These are phyloP conservation scores for Homalodisca vitripennis DNA, from an alignment of 1,140 invertebrate species.

Conservation along the genomic window DNA sequence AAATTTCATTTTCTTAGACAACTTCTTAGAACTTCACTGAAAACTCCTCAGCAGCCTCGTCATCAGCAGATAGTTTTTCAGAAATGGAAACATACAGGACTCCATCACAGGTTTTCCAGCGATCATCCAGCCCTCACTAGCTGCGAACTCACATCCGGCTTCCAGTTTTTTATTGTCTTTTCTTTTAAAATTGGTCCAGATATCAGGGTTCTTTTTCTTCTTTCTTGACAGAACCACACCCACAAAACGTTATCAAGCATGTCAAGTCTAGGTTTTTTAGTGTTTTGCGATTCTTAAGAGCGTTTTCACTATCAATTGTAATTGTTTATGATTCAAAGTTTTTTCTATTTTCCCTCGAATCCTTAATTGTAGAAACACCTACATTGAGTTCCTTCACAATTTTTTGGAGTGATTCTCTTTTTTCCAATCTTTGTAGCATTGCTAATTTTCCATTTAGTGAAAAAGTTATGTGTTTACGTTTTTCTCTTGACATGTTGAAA, in stretches of 20 bases:
- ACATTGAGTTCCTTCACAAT: not conserved
- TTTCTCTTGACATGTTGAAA: not conserved
- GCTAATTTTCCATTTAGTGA: not conserved
- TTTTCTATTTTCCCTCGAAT: too few species aligned
- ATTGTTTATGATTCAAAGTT: too few species aligned
- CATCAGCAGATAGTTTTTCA: constrained; percentile 12
- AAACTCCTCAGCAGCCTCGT: not conserved
- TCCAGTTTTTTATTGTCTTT: too few species aligned
- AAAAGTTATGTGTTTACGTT: not conserved
- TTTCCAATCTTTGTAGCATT: constrained; percentile 8
- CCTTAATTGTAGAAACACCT: too few species aligned
- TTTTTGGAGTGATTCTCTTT: constrained; percentile 7
- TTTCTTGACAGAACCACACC: too few species aligned
- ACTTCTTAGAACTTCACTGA: not conserved
- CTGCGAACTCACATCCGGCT: too few species aligned
- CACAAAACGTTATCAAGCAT: too few species aligned
- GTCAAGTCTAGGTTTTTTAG: too few species aligned
- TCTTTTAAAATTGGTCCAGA: too few species aligned
- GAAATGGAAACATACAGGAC: not conserved
- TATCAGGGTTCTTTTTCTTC: too few species aligned
- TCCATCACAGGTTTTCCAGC: constrained; percentile 19
- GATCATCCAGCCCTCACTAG: constrained; percentile 28
- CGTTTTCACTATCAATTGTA: too few species aligned
- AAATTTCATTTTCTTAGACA: not conserved
- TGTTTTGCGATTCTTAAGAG: too few species aligned